Percentiles rank a stretch among this genome's conserved stretches.
phyloP scores from a whole-genome alignment of 2,888 invertebrate species.

The Embidobia sp. region DNA sequence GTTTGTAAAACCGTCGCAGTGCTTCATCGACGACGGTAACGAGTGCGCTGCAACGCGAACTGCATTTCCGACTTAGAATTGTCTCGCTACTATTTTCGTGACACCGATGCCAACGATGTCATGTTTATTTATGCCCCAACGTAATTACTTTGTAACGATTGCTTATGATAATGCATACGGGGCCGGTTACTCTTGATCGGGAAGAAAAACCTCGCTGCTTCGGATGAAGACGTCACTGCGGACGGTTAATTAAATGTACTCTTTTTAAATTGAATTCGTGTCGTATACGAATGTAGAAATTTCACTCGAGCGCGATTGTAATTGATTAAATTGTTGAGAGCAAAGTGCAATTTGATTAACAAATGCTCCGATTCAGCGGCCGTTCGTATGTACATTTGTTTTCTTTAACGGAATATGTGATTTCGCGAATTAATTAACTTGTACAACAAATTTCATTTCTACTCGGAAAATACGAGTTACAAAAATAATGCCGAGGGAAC shows the following conservation, averaged over 20 bases:
- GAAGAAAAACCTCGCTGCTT: constrained; percentile 5
- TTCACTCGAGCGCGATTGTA: no score
- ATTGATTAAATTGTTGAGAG: no score
- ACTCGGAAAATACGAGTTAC: no score
- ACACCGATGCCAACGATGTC: constrained; percentile 20
- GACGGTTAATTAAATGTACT: constrained; percentile 4
- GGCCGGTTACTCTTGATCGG: constrained; percentile 4
- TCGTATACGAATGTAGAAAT: no score
- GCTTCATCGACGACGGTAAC: constrained; percentile 60
- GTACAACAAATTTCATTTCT: no score
- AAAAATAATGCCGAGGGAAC: no score
- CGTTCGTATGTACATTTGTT: no score
- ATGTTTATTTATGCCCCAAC: constrained; percentile 34
- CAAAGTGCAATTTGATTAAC: no score
- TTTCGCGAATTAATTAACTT: no score
- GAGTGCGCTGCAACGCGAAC: constrained; percentile 46
- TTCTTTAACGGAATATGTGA: no score
- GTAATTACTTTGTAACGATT: constrained; percentile 36
- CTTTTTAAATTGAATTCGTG: not conserved
- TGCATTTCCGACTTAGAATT: constrained; percentile 38
- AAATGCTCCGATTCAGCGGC: no score
- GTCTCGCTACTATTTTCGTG: constrained; percentile 35
- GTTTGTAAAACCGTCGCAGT: constrained; percentile 55
- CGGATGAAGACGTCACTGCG: constrained; percentile 4
- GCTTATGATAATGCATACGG: constrained; percentile 26